These are phyloP conservation scores for Amorpha juglandis DNA, from an alignment of 2,888 invertebrate species.

Conservation along the genomic window DNA sequence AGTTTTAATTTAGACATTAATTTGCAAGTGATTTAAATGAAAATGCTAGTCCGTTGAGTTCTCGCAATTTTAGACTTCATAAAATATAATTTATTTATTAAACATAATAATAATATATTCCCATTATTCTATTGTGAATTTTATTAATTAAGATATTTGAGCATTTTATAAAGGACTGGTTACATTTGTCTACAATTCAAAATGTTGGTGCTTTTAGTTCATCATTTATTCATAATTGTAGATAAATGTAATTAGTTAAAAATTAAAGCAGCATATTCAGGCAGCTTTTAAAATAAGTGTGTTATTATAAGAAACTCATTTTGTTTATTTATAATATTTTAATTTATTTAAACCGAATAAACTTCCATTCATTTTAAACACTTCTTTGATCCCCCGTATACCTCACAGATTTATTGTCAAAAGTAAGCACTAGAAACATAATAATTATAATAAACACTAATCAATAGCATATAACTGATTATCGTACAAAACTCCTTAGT, in stretches of 20 bases:
- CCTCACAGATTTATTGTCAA: neutral
- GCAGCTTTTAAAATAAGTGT: constrained; percentile 3
- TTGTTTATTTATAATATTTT: neutral
- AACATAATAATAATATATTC: constrained; percentile 16
- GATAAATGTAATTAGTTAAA: neutral
- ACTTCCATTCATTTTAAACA: neutral
- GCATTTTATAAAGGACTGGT: neutral
- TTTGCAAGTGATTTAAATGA: constrained; percentile 16
- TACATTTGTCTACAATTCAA: constrained; percentile 4
- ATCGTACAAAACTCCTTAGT: constrained; percentile 1
- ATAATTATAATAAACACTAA: neutral
- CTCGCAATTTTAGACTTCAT: constrained; percentile 10
- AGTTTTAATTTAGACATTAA: neutral
- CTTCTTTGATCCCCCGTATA: neutral
- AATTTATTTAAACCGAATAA: neutral
- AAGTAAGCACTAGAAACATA: constrained; percentile 4
- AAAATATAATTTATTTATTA: constrained; percentile 6
- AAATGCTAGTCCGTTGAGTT: constrained; percentile 16
- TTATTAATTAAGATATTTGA: neutral
- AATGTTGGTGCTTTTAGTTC: neutral
- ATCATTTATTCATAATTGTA: neutral
- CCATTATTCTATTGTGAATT: neutral
- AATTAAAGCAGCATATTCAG: neutral
- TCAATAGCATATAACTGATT: constrained; percentile 10
- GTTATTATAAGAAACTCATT: neutral